A percentile compares a stretch with the other conserved stretches of the same genome.
Evolutionary conservation across 2,888 invertebrate genomes (phyloP).

Genomic region (Drosophila pseudotakahashii): DNA sequence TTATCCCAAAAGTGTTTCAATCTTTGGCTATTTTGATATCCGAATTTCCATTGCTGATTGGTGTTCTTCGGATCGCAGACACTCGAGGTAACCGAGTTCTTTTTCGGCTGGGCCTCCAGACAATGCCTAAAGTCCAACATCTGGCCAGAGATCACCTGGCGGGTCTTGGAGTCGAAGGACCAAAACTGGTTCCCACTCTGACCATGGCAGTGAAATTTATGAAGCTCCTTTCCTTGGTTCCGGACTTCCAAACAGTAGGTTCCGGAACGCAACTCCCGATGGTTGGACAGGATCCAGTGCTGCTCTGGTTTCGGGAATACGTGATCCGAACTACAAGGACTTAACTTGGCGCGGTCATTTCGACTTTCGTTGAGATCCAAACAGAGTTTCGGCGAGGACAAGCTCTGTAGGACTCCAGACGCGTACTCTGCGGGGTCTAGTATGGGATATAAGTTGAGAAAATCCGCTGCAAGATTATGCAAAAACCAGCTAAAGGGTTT

Average conservation of each 20-base stretch:
- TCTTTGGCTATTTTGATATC: slow-evolving; percentile 70
- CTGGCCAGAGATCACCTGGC: slow-evolving; percentile 69
- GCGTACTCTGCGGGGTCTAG: slow-evolving; percentile 93
- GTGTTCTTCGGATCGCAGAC: slow-evolving; percentile 85
- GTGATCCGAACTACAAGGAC: slow-evolving; percentile 70
- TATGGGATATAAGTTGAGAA: slow-evolving; percentile 94
- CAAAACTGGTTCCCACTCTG: slow-evolving; percentile 97
- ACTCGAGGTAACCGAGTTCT: slow-evolving; percentile 86
- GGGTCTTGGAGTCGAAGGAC: slow-evolving; percentile 89
- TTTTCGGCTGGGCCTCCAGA: slow-evolving; percentile 88
- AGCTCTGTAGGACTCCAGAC: slow-evolving; percentile 89
- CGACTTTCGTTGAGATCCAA: slow-evolving; percentile 87
- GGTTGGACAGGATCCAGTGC: slow-evolving; percentile 76
- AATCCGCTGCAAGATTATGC: slow-evolving; percentile 94
- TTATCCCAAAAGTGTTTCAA: slow-evolving; percentile 65
- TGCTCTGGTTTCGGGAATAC: slow-evolving; percentile 73
- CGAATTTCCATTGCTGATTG: slow-evolving; percentile 80
- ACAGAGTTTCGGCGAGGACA: slow-evolving; percentile 88
- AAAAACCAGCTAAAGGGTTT: slow-evolving; percentile 98
- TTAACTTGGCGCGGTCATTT: slow-evolving; percentile 50
- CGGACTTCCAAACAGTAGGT: slow-evolving; percentile 94
- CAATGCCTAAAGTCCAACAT: slow-evolving; percentile 86
- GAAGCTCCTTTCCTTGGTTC: slow-evolving; percentile 88
- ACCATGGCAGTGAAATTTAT: slow-evolving; percentile 95
- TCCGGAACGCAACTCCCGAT: slow-evolving; percentile 83